Percentiles rank a stretch among this genome's conserved stretches.
Conservation (phyloP, 2,113 vertebrate species). For the Myotis yumanensis region DNA sequence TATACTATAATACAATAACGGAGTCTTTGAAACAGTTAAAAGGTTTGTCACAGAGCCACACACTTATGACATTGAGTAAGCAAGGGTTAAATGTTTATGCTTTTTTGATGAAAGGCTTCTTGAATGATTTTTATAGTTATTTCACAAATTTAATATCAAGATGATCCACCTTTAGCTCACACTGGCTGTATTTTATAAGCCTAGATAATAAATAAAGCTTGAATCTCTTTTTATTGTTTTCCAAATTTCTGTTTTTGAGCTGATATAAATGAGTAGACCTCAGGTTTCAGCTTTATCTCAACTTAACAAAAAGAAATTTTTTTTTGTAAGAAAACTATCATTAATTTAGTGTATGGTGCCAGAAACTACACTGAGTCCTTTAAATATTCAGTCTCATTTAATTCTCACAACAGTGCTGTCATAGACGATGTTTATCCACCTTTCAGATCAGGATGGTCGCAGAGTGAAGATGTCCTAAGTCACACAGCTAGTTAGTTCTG, state of each 20-base stretch:
- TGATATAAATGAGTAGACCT: background rate
- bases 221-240: background rate
- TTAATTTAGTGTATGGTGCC: background rate
- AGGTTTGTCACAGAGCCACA: background rate
- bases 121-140: background rate
- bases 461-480: background rate
- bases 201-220: background rate
- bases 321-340: background rate
- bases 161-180: background rate
- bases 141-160: conserved; percentile 8
- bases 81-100: background rate
- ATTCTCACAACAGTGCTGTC: background rate
- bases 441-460: background rate
- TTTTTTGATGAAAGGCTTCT: background rate
- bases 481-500: background rate
- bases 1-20: background rate
- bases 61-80: background rate
- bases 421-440: background rate
- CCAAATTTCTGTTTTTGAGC: background rate
- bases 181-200: background rate
- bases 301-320: background rate
- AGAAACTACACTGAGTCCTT: background rate
- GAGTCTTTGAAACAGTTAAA: background rate
- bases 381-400: background rate
- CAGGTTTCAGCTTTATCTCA: background rate